phyloP scores from a whole-genome alignment of 2,113 vertebrate genomes.

The Sakesphorus luctuosus region DNA sequence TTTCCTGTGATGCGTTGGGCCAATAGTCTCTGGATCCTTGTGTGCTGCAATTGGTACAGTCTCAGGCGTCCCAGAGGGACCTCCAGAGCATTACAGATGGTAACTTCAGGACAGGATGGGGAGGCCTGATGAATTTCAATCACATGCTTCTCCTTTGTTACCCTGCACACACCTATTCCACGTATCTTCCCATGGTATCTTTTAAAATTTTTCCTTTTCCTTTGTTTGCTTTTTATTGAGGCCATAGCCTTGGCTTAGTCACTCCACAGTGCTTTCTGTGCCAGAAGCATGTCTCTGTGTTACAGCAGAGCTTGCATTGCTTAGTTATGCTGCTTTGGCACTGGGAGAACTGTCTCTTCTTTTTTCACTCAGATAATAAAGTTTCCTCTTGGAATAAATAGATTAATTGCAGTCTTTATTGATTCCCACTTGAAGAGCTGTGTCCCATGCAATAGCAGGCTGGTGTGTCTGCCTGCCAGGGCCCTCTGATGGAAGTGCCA shows the following conservation, averaged over 20 bases:
- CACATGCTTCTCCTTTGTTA: not conserved
- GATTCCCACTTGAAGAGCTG: not conserved
- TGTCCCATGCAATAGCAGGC: not conserved
- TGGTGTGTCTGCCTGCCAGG: not conserved
- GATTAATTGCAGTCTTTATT: not conserved
- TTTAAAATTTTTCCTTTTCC: not conserved
- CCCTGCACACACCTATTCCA: not conserved
- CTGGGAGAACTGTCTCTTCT: not conserved
- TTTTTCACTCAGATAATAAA: not conserved
- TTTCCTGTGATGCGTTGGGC: not conserved
- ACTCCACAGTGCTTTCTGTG: not conserved
- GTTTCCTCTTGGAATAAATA: not conserved
- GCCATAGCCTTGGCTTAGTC: not conserved
- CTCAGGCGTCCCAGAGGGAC: not conserved
- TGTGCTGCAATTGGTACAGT: not conserved
- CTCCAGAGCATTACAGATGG: not conserved
- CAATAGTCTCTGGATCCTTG: not conserved
- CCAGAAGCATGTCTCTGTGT: not conserved
- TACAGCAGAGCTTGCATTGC: not conserved
- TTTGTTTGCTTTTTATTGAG: not conserved
- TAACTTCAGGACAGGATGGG: not conserved
- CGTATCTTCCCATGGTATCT: not conserved
- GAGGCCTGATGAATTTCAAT: not conserved
- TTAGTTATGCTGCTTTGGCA: not conserved
- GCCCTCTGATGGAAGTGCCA: not conserved